phyloP scores from a whole-genome alignment of 2,113 vertebrate species.

The Psammodynastes pulverulentus region DNA sequence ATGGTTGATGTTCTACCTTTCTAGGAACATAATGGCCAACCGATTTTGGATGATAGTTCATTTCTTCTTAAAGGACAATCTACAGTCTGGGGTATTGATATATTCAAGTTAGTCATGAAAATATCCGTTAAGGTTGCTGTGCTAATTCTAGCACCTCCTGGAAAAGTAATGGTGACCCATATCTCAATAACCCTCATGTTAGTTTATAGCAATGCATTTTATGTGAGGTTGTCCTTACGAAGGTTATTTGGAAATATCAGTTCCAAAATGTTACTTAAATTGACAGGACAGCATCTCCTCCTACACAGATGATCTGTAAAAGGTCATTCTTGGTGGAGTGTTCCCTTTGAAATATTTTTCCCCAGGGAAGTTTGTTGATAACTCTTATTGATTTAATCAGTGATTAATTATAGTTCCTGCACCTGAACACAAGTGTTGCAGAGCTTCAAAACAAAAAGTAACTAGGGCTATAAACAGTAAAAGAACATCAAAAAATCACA shows the following conservation, averaged over 20 bases:
- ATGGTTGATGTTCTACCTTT: neutral
- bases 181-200: neutral
- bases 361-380: neutral
- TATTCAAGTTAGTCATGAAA: neutral
- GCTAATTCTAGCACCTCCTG: neutral
- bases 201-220: neutral
- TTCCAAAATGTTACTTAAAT: neutral
- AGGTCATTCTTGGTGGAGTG: neutral
- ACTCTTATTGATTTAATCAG: neutral
- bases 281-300: neutral
- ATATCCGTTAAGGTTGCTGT: neutral
- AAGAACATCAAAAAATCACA: neutral
- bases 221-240: neutral
- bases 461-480: neutral
- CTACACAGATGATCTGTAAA: neutral
- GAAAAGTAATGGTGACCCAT: neutral
- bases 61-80: neutral
- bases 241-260: neutral
- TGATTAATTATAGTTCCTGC: neutral
- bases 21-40: neutral
- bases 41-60: neutral
- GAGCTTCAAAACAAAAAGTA: neutral
- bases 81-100: neutral
- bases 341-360: neutral
- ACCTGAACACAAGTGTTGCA: neutral